Conservation (phyloP, 2,888 invertebrate genomes). For the Eurytoma adleriae region DNA sequence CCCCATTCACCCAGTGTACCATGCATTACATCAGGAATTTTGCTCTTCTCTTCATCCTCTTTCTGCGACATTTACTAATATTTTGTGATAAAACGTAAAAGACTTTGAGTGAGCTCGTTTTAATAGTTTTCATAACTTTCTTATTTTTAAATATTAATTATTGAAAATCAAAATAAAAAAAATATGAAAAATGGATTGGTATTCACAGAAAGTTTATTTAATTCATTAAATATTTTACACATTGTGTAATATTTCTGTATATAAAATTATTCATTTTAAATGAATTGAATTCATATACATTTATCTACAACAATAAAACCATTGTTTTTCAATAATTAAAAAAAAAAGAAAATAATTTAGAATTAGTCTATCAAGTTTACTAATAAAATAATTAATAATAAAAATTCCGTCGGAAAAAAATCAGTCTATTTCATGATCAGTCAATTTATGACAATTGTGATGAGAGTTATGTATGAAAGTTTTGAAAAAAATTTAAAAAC, state of each 20-base stretch:
- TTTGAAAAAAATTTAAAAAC: conserved; percentile 1
- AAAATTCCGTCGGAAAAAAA: no score
- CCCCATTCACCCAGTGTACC: conserved; percentile 85
- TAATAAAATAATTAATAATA: no score
- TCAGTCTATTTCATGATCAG: no score
- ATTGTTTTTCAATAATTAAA: not conserved
- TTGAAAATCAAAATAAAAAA: not conserved
- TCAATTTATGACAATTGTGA: not conserved
- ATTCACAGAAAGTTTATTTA: not conserved
- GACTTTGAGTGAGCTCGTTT: conserved; percentile 18
- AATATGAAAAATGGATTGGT: not conserved
- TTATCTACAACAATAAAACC: not conserved
- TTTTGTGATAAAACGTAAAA: conserved; percentile 63
- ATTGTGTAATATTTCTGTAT: not conserved
- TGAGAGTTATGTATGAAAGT: not conserved
- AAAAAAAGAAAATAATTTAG: no score
- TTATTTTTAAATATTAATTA: not conserved
- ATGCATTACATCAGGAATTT: conserved; percentile 85
- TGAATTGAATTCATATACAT: not conserved
- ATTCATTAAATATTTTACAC: not conserved
- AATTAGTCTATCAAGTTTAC: no score
- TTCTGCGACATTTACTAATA: conserved; percentile 78
- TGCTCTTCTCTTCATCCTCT: conserved; percentile 83
- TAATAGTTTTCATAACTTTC: conserved; percentile 28
- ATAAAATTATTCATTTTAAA: not conserved